Evolutionary conservation across 2,113 vertebrate species (phyloP).

Genomic region (Cynoglossus semilaevis): DNA sequence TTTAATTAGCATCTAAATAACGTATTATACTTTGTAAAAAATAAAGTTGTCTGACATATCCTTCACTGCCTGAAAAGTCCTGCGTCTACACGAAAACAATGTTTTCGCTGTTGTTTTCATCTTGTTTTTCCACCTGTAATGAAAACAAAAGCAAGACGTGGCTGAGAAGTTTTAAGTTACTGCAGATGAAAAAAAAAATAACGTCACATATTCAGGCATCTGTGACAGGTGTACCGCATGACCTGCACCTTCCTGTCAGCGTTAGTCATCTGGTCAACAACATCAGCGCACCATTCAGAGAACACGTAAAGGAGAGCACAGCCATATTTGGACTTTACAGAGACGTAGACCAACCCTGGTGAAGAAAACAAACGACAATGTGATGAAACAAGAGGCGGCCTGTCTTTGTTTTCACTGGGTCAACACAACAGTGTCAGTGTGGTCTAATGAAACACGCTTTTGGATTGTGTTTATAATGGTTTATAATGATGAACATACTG

Average conservation of each 20-base stretch:
- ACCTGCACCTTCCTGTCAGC: slow-evolving; percentile 16
- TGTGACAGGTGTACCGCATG: slow-evolving; percentile 22
- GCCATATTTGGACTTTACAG: neutral
- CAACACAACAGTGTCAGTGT: too few species aligned
- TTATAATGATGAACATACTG: too few species aligned
- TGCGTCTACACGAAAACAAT: too few species aligned
- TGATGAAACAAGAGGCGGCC: neutral
- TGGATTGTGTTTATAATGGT: too few species aligned
- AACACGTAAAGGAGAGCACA: neutral
- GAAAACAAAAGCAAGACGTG: too few species aligned
- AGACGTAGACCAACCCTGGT: neutral
- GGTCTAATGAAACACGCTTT: too few species aligned
- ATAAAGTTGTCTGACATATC: too few species aligned
- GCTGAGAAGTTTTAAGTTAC: slow-evolving; percentile 9
- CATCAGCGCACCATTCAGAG: slow-evolving; percentile 3
- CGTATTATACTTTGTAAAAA: too few species aligned
- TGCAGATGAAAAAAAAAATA: slow-evolving; percentile 7
- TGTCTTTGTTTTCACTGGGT: neutral
- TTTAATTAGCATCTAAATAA: too few species aligned
- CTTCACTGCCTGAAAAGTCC: too few species aligned
- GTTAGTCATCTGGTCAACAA: slow-evolving; percentile 18
- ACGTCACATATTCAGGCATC: slow-evolving; percentile 6
- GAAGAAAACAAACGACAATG: neutral
- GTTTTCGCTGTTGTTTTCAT: too few species aligned
- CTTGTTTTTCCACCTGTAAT: too few species aligned